phyloP scores from a whole-genome alignment of 2,797 vertebrate species.

The Thunnus albacares region DNA sequence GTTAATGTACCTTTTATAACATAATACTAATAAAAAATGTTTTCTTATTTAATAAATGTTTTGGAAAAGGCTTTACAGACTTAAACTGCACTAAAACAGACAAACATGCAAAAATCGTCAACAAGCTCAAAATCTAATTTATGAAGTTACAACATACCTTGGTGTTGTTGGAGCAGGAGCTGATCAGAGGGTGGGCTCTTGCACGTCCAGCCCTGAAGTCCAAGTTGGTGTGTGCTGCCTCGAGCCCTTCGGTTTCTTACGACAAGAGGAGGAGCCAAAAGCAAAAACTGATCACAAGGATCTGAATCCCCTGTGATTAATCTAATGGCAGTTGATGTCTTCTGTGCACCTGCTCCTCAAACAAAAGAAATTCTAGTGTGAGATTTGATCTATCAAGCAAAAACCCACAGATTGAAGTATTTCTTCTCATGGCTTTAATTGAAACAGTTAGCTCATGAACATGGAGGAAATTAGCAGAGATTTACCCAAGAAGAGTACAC shows the following conservation, averaged over 20 bases:
- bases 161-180: conserved; percentile 51
- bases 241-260: conserved; percentile 78
- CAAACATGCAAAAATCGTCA: conserved; percentile 8
- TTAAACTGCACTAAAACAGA: background rate
- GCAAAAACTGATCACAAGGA: conserved; percentile 82
- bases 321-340: conserved; percentile 76
- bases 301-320: conserved; percentile 78
- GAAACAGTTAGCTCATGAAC: conserved; percentile 28
- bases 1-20: too few relatives aligned
- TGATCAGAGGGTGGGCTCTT: conserved; percentile 60
- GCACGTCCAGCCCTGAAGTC: conserved; percentile 70
- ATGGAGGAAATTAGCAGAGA: conserved; percentile 44
- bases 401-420: conserved; percentile 16
- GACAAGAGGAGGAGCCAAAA: conserved; percentile 91
- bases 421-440: conserved; percentile 8
- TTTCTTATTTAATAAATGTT: background rate
- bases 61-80: background rate
- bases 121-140: conserved; percentile 1
- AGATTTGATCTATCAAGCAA: background rate
- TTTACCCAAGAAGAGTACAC: conserved; percentile 37
- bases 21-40: too few relatives aligned
- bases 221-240: conserved; percentile 75
- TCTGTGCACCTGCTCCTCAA: conserved; percentile 76
- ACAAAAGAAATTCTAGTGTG: conserved; percentile 19
- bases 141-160: conserved; percentile 60